Evolutionary conservation across 1,140 invertebrate genomes (phyloP), one percentile per base, ranked within the genome.

Genomic region (Trichomalopsis sarcophagae): DNA sequence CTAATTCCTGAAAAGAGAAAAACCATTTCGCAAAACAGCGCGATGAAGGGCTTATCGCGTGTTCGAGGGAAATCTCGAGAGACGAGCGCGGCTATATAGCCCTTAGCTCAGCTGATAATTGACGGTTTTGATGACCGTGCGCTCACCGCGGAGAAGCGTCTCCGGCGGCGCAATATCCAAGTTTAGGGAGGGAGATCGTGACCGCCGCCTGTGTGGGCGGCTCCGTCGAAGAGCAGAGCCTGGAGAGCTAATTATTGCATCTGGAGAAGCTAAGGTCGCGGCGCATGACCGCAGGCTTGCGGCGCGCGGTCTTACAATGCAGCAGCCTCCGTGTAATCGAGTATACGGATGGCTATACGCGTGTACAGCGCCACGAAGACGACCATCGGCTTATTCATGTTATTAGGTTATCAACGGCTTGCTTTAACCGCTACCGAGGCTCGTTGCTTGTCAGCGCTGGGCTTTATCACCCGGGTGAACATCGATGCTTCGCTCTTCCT

Each of bases 191-290:
- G 73, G 27, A 76, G 50, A 81, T 81, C 78, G 55, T 85, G 78
- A 81, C 55, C 40, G n/a, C 9, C 14, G 40, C 78, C 44, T 84
- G 55, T 73, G 78, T 50, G n/a, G 2, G 10, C 36, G 9, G 2
- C 11, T 66, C 17, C 36, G 21, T 13, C 36, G 11, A 50, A 44
- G 62, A 78, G 62, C 33, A 44, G 62, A 78, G 62, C 33, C 55
- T 78, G 40, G 30, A 80, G 47, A 80, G 21, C 40, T 80, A 84
- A 84, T 84, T 84, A 84, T 84, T 80, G 50, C 47, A 74, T 74
- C 78, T 74, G 50, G 68, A 84, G 55, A 66, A 66, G 3, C 77
- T 73, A 36, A 74, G 44, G 69, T 68, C 62, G 17, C 62, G 17
- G 47, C 44, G 74, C 47, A 44, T 36, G 69, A 80, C 69, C 47